Evolutionary conservation across 2,113 vertebrate genomes (phyloP), one percentile per base, ranked within the genome.

Genomic region (human): DNA sequence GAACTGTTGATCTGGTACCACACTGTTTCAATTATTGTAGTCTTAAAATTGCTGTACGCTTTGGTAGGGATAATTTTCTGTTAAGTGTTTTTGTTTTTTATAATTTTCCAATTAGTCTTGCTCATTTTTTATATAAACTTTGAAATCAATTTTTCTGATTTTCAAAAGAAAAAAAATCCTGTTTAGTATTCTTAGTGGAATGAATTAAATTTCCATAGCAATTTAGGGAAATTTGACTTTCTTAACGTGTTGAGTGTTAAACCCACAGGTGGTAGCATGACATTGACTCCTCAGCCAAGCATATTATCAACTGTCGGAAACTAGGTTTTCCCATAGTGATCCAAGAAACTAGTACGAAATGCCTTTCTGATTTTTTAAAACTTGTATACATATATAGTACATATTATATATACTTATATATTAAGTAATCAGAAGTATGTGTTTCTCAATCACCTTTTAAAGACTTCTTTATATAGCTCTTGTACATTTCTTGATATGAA

Each of bases 111-210:
- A 79, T 90, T 68, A 57, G 64, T 89, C 17, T 50, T 93, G 73
- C 43, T 20, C 40, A 25, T 18, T 75, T 79, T 73, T 80, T 87
- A 92, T 48, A 40, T 50, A 30, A 90, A 50, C 45, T 89, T 84
- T 89, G 45, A 78, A 92, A 75, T 79, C 16, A 18, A 0, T 35
- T 89, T 92, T 93, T 96, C 27, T 93, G 48, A 82, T 84, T 91
- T 90, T 17, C 0, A 25, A 66, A 84, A 61, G 32, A 73, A 94
- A 55, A 55, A 87, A 55, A 6, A 55, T 92, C 43, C 11, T 52
- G 9, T 64, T 87, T 82, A 50, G 25, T 88, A 45, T 79, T 91
- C 93, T 83, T 83, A 90, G 81, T 45, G 20, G 3, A 17, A 70
- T 93, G 43, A 92, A 66, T 55, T 89, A 72, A 55, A 80, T 93